These are phyloP conservation scores for Danio albolineatus DNA, from an alignment of 2,797 vertebrate genomes.

Conservation along the genomic window DNA sequence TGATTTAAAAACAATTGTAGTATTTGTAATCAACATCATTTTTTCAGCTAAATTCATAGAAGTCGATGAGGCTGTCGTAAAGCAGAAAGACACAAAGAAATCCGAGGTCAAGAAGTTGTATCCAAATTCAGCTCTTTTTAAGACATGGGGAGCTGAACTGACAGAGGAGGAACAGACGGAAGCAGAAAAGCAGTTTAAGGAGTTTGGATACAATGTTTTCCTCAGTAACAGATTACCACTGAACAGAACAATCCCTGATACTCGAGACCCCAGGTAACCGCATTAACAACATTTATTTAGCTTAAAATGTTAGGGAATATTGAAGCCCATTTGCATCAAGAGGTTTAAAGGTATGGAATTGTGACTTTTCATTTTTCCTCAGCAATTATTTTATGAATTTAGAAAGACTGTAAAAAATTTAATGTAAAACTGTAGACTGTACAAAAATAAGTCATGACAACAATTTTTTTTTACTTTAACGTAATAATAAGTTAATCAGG, in stretches of 20 bases:
- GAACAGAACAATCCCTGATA: conserved; percentile 86
- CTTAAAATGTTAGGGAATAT: too few species aligned
- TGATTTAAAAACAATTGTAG: not conserved
- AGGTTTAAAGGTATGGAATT: too few species aligned
- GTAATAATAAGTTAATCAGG: too few species aligned
- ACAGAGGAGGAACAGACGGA: conserved; percentile 84
- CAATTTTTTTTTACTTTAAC: too few species aligned
- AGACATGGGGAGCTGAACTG: conserved; percentile 86
- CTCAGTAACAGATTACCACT: conserved; percentile 89
- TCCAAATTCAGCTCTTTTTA: conserved; percentile 86
- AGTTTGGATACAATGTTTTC: conserved; percentile 92
- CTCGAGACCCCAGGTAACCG: conserved; percentile 64
- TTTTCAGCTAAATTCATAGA: not conserved
- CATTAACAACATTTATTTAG: not conserved
- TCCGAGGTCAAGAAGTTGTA: conserved; percentile 74
- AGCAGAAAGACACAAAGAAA: conserved; percentile 52
- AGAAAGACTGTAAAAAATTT: too few species aligned
- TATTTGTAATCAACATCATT: not conserved
- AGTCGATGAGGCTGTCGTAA: not conserved
- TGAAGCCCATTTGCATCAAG: too few species aligned
- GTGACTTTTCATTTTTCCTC: too few species aligned
- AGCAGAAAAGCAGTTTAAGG: conserved; percentile 84
- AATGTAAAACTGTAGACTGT: too few species aligned
- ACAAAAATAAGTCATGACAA: too few species aligned
- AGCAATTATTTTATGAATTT: too few species aligned